Conservation (phyloP, 2,888 invertebrate genomes). For the Himalopsyche kuldschensis region DNA sequence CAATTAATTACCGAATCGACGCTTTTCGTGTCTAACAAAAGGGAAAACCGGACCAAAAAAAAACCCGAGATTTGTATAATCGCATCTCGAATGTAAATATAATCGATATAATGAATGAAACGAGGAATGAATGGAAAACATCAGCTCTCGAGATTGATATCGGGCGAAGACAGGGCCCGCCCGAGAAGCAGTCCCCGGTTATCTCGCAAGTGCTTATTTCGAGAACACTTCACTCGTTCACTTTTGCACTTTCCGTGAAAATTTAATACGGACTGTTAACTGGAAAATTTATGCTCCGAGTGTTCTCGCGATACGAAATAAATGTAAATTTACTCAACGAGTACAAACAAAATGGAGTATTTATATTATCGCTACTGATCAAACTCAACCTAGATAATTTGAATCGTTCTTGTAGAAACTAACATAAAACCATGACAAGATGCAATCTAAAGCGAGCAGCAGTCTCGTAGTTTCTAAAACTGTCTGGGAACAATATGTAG, state of each 20-base stretch:
- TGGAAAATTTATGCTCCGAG: background rate
- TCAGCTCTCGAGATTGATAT: background rate
- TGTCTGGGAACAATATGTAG: no score
- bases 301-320: background rate
- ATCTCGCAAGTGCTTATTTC: background rate
- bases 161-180: background rate
- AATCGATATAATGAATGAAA: background rate
- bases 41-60: background rate
- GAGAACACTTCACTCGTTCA: background rate
- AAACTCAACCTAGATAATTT: no score
- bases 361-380: no score
- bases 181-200: background rate
- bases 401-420: no score
- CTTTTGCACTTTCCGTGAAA: background rate
- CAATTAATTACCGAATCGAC: background rate
- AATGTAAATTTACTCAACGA: background rate
- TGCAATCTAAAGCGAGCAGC: no score
- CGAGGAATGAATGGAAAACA: background rate
- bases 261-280: background rate
- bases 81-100: background rate
- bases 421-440: no score
- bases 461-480: no score
- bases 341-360: background rate
- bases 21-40: background rate
- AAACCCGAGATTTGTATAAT: background rate